A percentile compares a stretch with the other conserved stretches of the same genome.
Evolutionary conservation across 2,113 vertebrate genomes (phyloP).

Genomic region (Hippocampus abdominalis): DNA sequence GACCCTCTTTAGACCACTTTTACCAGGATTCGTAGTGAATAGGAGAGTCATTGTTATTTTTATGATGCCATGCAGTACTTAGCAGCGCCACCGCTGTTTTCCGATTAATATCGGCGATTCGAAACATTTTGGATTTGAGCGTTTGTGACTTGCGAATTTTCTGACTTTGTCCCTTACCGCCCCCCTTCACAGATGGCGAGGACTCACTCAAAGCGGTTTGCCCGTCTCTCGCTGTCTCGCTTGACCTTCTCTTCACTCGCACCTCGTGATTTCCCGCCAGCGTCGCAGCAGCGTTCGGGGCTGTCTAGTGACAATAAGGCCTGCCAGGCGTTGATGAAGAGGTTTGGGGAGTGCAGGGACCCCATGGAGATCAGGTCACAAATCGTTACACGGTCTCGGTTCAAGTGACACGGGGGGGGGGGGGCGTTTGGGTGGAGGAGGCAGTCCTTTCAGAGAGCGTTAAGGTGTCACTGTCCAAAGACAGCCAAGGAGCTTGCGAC

Average conservation of each 20-base stretch:
- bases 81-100: too few relatives aligned
- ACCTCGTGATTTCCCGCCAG: constrained; percentile 52
- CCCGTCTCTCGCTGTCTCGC: constrained; percentile 13
- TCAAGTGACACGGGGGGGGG: constrained; percentile 6
- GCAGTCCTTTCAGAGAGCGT: not conserved
- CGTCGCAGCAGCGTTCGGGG: constrained; percentile 35
- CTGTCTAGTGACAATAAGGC: constrained; percentile 65
- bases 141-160: too few relatives aligned
- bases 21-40: too few relatives aligned
- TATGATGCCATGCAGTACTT: too few relatives aligned
- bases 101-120: too few relatives aligned
- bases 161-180: not conserved
- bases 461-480: not conserved
- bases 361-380: constrained; percentile 25
- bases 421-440: not conserved
- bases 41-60: too few relatives aligned
- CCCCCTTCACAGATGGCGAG: not conserved
- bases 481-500: not conserved
- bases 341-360: constrained; percentile 45
- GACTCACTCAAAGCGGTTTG: not conserved
- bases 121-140: too few relatives aligned
- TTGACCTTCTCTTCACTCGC: constrained; percentile 39
- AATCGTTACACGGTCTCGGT: constrained; percentile 30
- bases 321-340: constrained; percentile 60
- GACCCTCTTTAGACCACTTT: not conserved